Conservation (phyloP, 2,113 vertebrate species). For the Scalopus aquaticus region DNA sequence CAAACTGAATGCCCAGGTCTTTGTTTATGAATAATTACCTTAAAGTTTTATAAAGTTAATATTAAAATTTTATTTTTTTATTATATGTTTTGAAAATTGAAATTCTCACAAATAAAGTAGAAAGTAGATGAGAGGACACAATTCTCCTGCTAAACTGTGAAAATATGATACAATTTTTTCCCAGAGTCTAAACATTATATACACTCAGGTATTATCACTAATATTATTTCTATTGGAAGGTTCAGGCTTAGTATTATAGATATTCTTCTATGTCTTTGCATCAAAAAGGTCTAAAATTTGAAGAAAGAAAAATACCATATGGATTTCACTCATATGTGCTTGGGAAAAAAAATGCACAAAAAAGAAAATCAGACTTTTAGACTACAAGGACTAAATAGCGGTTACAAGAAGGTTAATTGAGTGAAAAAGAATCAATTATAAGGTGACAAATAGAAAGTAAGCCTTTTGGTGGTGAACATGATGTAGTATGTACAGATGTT, state of each 20-base stretch:
- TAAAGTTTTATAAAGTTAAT: neutral
- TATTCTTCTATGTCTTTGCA: neutral
- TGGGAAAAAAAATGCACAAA: too few relatives aligned
- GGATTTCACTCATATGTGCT: too few relatives aligned
- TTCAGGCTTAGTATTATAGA: neutral
- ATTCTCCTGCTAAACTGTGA: neutral
- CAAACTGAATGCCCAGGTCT: neutral
- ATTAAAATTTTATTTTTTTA: neutral
- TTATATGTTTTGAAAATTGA: neutral
- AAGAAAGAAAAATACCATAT: neutral
- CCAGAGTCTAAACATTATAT: neutral
- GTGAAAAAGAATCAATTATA: too few relatives aligned
- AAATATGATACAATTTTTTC: neutral
- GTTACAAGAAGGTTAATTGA: too few relatives aligned
- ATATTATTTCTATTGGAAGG: neutral
- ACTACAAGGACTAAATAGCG: too few relatives aligned
- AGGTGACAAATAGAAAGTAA: too few relatives aligned
- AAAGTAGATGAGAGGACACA: neutral
- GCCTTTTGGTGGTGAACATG: too few relatives aligned
- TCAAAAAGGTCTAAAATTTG: constrained; percentile 23
- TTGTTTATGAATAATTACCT: neutral
- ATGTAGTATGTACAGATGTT: too few relatives aligned
- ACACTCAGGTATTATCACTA: neutral
- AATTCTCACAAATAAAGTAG: constrained; percentile 22
- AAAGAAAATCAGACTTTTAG: too few relatives aligned